These are phyloP conservation scores for Trinectes maculatus DNA, from an alignment of 2,113 vertebrate genomes.

Conservation along the genomic window DNA sequence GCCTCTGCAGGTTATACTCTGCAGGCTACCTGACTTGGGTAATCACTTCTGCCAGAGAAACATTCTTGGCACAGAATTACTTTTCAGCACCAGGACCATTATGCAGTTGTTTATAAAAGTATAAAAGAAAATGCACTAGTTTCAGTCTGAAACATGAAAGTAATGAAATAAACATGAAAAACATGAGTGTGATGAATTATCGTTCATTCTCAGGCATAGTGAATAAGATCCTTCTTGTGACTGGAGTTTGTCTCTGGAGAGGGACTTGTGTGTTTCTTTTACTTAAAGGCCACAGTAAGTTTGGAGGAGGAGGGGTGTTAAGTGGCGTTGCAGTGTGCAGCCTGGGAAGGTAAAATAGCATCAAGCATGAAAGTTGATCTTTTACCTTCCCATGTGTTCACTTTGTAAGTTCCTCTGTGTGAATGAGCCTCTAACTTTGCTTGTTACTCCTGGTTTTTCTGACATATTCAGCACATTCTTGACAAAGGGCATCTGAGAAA, in stretches of 20 bases:
- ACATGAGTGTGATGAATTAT: too few relatives aligned
- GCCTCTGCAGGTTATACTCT: slow-evolving; percentile 45
- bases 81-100: slow-evolving; percentile 1
- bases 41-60: slow-evolving; percentile 36
- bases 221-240: not conserved
- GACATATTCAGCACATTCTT: not conserved
- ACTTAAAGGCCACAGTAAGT: not conserved
- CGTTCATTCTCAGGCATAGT: not conserved
- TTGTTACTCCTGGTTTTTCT: not conserved
- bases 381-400: not conserved
- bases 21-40: slow-evolving; percentile 27
- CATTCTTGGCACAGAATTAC: slow-evolving; percentile 9
- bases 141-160: not conserved
- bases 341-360: too few relatives aligned
- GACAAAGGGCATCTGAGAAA: not conserved
- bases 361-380: not conserved
- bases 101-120: slow-evolving; percentile 19
- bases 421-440: not conserved
- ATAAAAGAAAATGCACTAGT: slow-evolving; percentile 8
- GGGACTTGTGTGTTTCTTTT: too few relatives aligned
- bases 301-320: not conserved
- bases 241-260: not conserved
- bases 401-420: not conserved
- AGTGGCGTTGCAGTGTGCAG: not conserved
- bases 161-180: too few relatives aligned